Conservation (phyloP, 2,888 invertebrate genomes). For the Amblyteles armatorius region DNA sequence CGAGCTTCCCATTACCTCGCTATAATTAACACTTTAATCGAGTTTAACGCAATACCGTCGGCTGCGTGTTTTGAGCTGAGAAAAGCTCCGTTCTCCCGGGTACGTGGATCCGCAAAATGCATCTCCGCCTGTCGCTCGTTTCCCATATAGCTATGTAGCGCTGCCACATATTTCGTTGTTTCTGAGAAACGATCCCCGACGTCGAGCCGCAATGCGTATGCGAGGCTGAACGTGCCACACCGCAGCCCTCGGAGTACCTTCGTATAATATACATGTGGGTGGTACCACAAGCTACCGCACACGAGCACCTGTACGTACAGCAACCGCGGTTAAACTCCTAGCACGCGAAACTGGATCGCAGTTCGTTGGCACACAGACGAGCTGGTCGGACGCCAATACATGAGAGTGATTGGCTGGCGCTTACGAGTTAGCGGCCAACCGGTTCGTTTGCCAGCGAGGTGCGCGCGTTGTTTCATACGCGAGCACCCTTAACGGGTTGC, state of each 20-base stretch:
- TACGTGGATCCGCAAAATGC: background rate
- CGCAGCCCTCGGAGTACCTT: background rate
- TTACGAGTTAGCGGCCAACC: too few relatives aligned
- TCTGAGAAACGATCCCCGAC: conserved; percentile 12
- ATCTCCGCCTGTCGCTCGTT: background rate
- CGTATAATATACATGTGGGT: background rate
- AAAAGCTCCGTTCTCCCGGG: background rate
- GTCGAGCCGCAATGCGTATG: conserved; percentile 16
- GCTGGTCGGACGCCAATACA: too few relatives aligned
- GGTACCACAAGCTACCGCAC: background rate
- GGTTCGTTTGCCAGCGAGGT: too few relatives aligned
- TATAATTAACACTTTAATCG: conserved; percentile 49
- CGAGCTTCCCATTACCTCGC: conserved; percentile 40
- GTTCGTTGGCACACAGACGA: too few relatives aligned
- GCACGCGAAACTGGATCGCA: too few relatives aligned
- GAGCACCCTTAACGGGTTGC: background rate
- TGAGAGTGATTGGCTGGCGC: too few relatives aligned
- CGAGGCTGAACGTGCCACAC: background rate
- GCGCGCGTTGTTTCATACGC: too few relatives aligned
- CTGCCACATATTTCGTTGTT: background rate
- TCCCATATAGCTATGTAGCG: background rate
- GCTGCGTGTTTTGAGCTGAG: background rate
- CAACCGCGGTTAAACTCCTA: background rate
- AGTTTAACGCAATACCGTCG: conserved; percentile 27
- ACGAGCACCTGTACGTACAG: background rate